A percentile compares a stretch with the other conserved stretches of the same genome.
phyloP scores from a whole-genome alignment of 2,888 invertebrate species.

The Odontocerum albicorne region DNA sequence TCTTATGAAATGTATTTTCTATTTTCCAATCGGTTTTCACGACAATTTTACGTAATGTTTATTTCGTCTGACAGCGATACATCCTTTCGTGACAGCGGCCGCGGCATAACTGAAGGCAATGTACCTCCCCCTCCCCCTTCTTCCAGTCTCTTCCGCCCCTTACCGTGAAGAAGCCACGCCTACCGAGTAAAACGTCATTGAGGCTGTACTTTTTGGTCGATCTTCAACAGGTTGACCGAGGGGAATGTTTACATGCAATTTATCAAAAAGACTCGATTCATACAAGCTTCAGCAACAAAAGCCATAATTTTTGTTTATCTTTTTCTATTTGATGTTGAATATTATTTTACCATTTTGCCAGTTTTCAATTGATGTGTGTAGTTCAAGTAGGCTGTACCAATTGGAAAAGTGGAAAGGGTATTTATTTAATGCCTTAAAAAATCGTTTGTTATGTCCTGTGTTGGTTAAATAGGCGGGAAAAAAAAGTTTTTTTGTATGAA shows the following conservation, averaged over 20 bases:
- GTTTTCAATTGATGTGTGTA: background rate
- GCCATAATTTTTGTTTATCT: too few relatives aligned
- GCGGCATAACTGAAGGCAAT: conserved; percentile 21
- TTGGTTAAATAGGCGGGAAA: too few relatives aligned
- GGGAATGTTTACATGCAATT: background rate
- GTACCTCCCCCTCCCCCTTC: conserved; percentile 28
- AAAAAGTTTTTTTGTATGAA: too few relatives aligned
- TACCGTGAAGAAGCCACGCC: conserved; percentile 19
- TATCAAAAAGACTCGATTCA: too few relatives aligned
- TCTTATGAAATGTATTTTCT: too few relatives aligned
- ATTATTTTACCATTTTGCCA: background rate
- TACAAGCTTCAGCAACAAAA: too few relatives aligned
- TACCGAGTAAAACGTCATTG: conserved; percentile 21
- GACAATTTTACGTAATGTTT: background rate
- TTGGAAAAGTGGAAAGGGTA: conserved; percentile 12
- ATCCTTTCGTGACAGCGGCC: conserved; percentile 18
- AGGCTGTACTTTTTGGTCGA: conserved; percentile 9
- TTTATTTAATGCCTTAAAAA: conserved; percentile 3
- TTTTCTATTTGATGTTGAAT: too few relatives aligned
- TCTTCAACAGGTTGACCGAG: background rate
- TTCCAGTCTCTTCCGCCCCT: conserved; percentile 8
- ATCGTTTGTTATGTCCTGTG: too few relatives aligned
- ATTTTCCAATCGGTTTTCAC: background rate
- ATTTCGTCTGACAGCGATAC: conserved; percentile 5
- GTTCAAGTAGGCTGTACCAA: background rate